Conservation (phyloP, 2,888 invertebrate species). For the Helleia helle region DNA sequence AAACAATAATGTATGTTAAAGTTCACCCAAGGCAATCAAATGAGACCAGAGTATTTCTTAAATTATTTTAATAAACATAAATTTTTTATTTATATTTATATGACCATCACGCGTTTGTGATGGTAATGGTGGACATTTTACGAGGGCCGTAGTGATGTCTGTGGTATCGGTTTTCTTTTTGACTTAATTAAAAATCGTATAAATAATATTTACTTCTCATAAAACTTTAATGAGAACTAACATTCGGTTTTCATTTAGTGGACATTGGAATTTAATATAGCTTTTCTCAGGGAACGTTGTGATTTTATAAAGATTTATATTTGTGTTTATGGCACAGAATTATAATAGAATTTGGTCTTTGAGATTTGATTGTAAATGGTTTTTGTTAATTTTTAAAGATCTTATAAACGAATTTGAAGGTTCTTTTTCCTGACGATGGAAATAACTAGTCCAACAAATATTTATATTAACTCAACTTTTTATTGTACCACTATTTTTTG, state of each 20-base stretch:
- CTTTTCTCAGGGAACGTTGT: conserved; percentile 7
- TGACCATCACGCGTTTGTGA: conserved; percentile 73
- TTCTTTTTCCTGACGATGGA: too few relatives aligned
- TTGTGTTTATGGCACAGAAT: neutral
- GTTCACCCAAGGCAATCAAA: neutral
- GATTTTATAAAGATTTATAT: neutral
- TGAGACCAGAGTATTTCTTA: neutral
- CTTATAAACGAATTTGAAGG: too few relatives aligned
- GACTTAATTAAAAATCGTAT: conserved; percentile 24
- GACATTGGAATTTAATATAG: conserved; percentile 18
- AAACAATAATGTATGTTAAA: neutral
- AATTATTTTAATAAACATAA: conserved; percentile 56
- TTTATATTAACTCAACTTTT: too few relatives aligned
- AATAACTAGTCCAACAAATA: too few relatives aligned
- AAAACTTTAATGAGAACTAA: conserved; percentile 20
- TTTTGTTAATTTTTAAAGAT: too few relatives aligned
- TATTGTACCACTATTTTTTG: too few relatives aligned
- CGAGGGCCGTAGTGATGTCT: conserved; percentile 42
- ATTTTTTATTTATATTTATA: conserved; percentile 72
- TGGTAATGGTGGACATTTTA: conserved; percentile 69
- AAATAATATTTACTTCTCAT: conserved; percentile 25
- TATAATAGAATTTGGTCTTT: neutral
- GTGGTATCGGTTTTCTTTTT: conserved; percentile 22
- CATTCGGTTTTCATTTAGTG: conserved; percentile 11
- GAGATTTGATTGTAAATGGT: too few relatives aligned